Percentiles rank a stretch among this genome's conserved stretches.
These are phyloP conservation scores for Pachydiplax longipennis DNA, from an alignment of 2,888 invertebrate genomes.

Conservation along the genomic window DNA sequence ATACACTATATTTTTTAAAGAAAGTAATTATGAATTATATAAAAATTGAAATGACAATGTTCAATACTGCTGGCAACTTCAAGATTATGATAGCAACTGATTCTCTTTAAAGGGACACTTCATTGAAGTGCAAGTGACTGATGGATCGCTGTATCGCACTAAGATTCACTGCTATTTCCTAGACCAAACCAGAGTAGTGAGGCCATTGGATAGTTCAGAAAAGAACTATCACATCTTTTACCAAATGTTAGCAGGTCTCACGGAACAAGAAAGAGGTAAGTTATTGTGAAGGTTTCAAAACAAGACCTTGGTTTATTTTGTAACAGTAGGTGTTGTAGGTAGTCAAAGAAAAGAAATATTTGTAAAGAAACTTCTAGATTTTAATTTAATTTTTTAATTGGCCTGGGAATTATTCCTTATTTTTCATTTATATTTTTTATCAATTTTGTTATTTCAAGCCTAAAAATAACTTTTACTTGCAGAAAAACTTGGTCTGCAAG, in stretches of 20 bases:
- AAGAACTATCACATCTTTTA: slow-evolving; percentile 98
- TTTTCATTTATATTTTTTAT: neutral
- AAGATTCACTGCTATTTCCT: slow-evolving; percentile 96
- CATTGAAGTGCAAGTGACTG: slow-evolving; percentile 94
- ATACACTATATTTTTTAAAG: too few species aligned
- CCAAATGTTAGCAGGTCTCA: slow-evolving; percentile 90
- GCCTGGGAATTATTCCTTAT: too few species aligned
- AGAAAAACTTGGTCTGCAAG: slow-evolving; percentile 86
- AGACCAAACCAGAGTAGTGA: slow-evolving; percentile 91
- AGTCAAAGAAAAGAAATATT: neutral
- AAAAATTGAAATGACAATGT: too few species aligned
- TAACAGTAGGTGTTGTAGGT: neutral
- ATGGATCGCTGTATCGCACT: slow-evolving; percentile 91
- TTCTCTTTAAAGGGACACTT: slow-evolving; percentile 78
- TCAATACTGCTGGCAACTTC: too few species aligned
- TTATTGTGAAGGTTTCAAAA: neutral
- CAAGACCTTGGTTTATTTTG: neutral
- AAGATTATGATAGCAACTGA: slow-evolving; percentile 54
- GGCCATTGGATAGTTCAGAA: slow-evolving; percentile 78
- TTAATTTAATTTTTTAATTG: too few species aligned
- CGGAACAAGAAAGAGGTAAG: slow-evolving; percentile 78
- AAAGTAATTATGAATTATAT: too few species aligned
- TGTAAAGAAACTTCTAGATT: too few species aligned
- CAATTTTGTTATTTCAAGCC: neutral
- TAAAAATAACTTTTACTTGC: slow-evolving; percentile 49